Base-by-base conservation (phyloP, 2,113 vertebrate species). In the Trichomycterus rosablanca region DNA sequence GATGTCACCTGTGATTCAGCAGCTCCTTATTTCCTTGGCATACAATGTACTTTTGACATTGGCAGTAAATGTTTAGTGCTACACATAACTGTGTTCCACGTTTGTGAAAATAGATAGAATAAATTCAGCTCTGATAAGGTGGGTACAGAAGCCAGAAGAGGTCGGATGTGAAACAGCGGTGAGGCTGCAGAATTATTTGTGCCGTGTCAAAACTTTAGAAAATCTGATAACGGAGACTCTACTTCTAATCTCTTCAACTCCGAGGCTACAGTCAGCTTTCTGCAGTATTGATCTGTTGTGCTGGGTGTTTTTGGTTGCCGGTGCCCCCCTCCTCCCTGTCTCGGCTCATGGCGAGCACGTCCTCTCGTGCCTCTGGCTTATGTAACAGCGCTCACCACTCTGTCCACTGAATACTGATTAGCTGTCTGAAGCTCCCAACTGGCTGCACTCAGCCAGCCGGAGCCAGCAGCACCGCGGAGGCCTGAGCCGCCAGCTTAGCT, bases 291-390 rank as follows among this genome's bases (percentile, higher is more conserved):
- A 84, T 84, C 84, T 79, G 77, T 84, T 84, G 43, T 81, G 76
- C 81, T 80, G 75, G 67, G 59, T 72, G 74, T 53, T 59, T 69
- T 20, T n/a, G n/a, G n/a, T n/a, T n/a, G 65, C 48, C 65, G 44
- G 52, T 40, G 63, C 34, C 30, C 48, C 39, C 32, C 50, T 61
- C 61, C 56, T 37, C 28, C 40, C 45, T 44, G 43, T 37, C 15
- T 18, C 24, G 63, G 59, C 77, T 70, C 78, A 59, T 73, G 74
- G 69, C 14, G 65, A 80, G 69, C 39, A 70, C 86, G 81, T 87
- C 85, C 85, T 87, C 83, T 78, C 80, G 79, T 85, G 86, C 82
- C 84, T 84, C 50, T 68, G 78, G 68, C 78, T 89, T 88, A 88
- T 81, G 81, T 84, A 87, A 89, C 78, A 74, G 39, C 49, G 30